Percentiles rank a stretch among this genome's conserved stretches.
Conservation (phyloP, 2,888 invertebrate species). For the Muschampia plurimacula region DNA sequence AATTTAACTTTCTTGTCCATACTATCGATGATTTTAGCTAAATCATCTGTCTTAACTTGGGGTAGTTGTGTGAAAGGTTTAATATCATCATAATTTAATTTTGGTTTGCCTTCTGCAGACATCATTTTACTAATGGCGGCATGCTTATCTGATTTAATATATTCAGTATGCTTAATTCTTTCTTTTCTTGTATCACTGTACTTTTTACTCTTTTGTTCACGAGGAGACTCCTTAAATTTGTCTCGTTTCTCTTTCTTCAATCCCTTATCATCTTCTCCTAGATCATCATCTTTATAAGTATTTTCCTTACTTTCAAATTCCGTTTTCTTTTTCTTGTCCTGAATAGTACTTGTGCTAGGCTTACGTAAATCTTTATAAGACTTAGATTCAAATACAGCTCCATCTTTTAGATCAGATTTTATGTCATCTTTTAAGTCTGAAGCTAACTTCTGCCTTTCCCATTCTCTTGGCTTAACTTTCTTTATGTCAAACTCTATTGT, state of each 20-base stretch:
- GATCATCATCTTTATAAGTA: constrained; percentile 72
- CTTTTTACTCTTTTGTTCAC: constrained; percentile 78
- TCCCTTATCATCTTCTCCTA: constrained; percentile 70
- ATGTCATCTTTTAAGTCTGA: constrained; percentile 65
- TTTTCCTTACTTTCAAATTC: constrained; percentile 76
- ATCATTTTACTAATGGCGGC: constrained; percentile 69
- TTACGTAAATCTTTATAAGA: constrained; percentile 76
- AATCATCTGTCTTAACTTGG: constrained; percentile 80
- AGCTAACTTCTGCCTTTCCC: constrained; percentile 73
- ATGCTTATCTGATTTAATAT: constrained; percentile 72
- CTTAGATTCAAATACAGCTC: constrained; percentile 74
- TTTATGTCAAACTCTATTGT: constrained; percentile 65
- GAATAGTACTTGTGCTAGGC: constrained; percentile 58
- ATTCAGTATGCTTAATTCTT: constrained; percentile 68
- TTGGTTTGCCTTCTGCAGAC: constrained; percentile 69
- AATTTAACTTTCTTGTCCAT: constrained; percentile 76
- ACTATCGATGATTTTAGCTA: constrained; percentile 76
- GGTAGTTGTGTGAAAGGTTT: constrained; percentile 82
- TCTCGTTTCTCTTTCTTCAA: constrained; percentile 73
- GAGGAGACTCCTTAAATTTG: constrained; percentile 75
- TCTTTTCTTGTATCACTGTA: constrained; percentile 82
- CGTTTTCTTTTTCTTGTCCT: constrained; percentile 78
- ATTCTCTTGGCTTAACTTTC: constrained; percentile 79
- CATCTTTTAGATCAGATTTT: constrained; percentile 66
- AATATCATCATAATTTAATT: constrained; percentile 75